phyloP scores from a whole-genome alignment of 2,113 vertebrate species.

The Oreochromis aureus region DNA sequence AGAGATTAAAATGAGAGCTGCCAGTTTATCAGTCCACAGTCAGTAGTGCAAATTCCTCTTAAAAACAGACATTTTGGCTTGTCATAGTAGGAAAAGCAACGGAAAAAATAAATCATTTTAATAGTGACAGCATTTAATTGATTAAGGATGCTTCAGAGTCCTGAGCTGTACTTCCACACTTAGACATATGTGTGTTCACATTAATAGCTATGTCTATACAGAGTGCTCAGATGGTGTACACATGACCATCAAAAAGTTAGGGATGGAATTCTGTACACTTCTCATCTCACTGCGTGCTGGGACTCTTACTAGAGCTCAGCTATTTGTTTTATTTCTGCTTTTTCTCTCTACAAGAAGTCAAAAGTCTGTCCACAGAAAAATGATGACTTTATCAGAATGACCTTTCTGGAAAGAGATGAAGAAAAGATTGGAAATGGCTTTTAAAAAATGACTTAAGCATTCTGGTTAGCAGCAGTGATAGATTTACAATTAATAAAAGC shows the following conservation, averaged over 20 bases:
- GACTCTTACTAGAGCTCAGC: not conserved
- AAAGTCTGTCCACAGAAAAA: not conserved
- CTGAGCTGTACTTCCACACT: not conserved
- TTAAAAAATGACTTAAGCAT: not conserved
- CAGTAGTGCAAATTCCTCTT: not conserved
- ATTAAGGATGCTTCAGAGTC: not conserved
- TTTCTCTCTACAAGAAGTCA: not conserved
- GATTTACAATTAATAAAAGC: not conserved
- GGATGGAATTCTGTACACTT: not conserved
- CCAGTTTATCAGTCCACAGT: conserved; percentile 4
- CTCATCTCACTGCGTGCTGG: not conserved
- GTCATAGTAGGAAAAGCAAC: not conserved
- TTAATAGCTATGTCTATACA: not conserved
- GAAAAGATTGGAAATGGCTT: not conserved
- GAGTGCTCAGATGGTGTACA: not conserved
- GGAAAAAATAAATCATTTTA: not conserved
- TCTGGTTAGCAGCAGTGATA: not conserved
- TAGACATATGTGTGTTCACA: not conserved
- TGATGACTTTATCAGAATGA: not conserved
- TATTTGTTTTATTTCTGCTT: not conserved
- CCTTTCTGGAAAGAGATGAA: conserved; percentile 57
- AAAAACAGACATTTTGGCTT: not conserved
- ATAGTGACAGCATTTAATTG: not conserved
- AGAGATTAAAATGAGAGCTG: not conserved
- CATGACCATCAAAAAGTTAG: not conserved